Evolutionary conservation across 53 echinoderm and acorn worm genomes (phyloP), one percentile per base, ranked within the genome.

Genomic region (Paelopatides confundens): DNA sequence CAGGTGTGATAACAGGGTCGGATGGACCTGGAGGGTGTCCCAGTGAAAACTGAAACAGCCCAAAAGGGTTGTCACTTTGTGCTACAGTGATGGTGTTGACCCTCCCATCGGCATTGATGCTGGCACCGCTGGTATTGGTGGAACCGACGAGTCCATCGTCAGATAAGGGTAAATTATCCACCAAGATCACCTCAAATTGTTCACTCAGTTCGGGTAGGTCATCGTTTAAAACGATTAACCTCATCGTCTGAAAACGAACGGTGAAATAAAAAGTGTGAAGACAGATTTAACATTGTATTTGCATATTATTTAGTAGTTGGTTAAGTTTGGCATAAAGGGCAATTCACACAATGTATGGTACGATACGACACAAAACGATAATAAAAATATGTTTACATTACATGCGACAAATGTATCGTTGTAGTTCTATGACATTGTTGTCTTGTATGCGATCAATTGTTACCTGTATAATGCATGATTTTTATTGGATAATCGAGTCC

Each of bases 41-140:
- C 4, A 66, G 76, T 23, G 94, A 91, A 40, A 99, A 99, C 90
- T 99, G 99, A 14, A 99, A 89, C 50, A 99, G 88, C 47, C 99
- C 96, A 34, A 90, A 85, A 2, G 99, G 96, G 50, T 87, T 92
- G 91, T 99, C 99, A 31, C 90, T 99, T 33, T 89, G 88, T 21
- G 63, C 71, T 21, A 99, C 47, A 53, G 88, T 85, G 28, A 99
- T 58, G 63, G 89, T 86, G 53, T 90, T 96, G 52, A 87, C 81
- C 76, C 51, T 81, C 62, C 94, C 86, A 65, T 63, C 88, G 11
- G 94, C 93, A 70, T 92, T 91, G 62, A 99, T 87, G 86, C 99
- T 99, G 36, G 95, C 99, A 0, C 99, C 99, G 62, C 99, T 99
- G 86, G 95, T 99, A 91, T 90, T 89, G 50, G 95, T 96, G 7